Evolutionary conservation across 2,888 invertebrate genomes (phyloP).

Genomic region (Limnephilus rhombicus): DNA sequence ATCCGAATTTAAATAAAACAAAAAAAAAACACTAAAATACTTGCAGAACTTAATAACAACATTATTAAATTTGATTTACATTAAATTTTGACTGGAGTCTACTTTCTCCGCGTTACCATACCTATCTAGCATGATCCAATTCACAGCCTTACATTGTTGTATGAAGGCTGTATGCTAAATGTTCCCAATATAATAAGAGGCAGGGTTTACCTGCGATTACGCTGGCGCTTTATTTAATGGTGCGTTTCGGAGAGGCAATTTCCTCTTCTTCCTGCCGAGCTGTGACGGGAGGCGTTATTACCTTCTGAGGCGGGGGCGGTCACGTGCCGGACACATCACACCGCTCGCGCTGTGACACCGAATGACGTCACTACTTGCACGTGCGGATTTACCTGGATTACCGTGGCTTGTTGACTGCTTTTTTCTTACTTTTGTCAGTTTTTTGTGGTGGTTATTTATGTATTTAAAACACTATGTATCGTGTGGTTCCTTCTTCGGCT

Average conservation of each 20-base stretch:
- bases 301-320: neutral
- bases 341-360: slow-evolving; percentile 9
- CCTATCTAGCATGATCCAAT: neutral
- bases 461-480: too few species aligned
- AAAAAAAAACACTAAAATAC: too few species aligned
- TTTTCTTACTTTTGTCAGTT: neutral
- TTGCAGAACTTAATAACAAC: too few species aligned
- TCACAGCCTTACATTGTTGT: neutral
- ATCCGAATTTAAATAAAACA: too few species aligned
- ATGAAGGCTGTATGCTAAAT: neutral
- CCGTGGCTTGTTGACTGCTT: neutral
- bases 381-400: slow-evolving; percentile 11
- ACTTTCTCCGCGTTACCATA: too few species aligned
- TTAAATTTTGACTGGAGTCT: too few species aligned
- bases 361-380: slow-evolving; percentile 37
- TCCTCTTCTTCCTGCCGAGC: slow-evolving; percentile 23
- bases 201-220: neutral
- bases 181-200: neutral
- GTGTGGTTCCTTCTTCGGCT: too few species aligned
- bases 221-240: slow-evolving; percentile 5
- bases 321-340: neutral
- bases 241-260: slow-evolving; percentile 16
- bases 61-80: too few species aligned
- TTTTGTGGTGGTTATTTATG: neutral
- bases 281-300: neutral